Evolutionary conservation across 2,888 invertebrate genomes (phyloP), one percentile per base, ranked within the genome.

Genomic region (Neoscelio sp.): DNA sequence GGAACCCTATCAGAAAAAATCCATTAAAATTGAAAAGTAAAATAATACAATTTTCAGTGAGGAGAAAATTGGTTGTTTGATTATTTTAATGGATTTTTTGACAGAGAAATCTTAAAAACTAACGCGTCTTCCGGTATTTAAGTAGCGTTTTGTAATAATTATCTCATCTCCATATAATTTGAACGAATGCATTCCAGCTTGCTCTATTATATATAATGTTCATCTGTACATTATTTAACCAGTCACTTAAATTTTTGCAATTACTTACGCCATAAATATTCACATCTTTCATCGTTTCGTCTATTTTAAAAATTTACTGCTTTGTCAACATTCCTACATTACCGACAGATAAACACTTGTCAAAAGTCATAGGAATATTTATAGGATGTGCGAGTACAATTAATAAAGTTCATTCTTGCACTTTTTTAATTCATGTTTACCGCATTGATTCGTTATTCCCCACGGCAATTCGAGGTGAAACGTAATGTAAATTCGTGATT

Each of bases 141-240:
- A 67, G 50, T 67, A 60, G 50, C 52, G 50, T 23, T 6, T 23
- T 6, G 23, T 50, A 30, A 50, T 30, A 50, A 26, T 8, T 30
- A 50, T 28, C 33, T 67, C 26, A 33, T 60, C 30, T 75, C 28
- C 52, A 67, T 67, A 50, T 50, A 50, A 67, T 58, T 80, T 80
- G 84, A 86, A 81, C 86, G 85, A 83, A 85, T 87, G 86, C 86
- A 83, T 85, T 86, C 85, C 86, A 87, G 86, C 85, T 87, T 85
- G 85, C 87, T 84, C 52, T 83, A 82, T 83, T 84, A 80, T 44
- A 30, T 85, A 80, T 85, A 35, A 52, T 76, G 18, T 77, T 58
- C 64, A 42, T 46, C 82, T 81, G 76, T 81, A 81, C 80, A 81
- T 54, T 70, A 77, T 75, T 58, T 33, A 80, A 12, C 60, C 58